Evolutionary conservation across 2,888 invertebrate genomes (phyloP), one percentile per base, ranked within the genome.

Genomic region (Panopea generosa): DNA sequence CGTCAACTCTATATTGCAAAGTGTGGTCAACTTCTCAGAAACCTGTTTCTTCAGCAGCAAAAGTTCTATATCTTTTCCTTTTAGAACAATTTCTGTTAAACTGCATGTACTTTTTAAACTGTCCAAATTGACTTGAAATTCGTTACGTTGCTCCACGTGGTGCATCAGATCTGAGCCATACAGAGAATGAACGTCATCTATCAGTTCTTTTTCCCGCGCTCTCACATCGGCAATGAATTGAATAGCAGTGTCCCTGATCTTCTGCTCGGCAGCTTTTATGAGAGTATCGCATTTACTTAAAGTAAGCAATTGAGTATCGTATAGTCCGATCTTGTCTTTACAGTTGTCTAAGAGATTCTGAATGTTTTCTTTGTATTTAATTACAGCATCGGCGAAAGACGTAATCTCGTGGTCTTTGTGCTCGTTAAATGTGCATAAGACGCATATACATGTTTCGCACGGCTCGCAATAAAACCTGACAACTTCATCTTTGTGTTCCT

Each of bases 401-500:
- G 90, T 84, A 49, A 92, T 88, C 72, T 92, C 92, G 72, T 92
- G 92, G 67, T 91, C 91, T 69, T 90, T 89, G 84, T 92, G 93
- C 77, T 92, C 92, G 72, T 91, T 92, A 84, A 92, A 93, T 4
- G 93, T 93, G 76, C 93, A 93, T 55, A 93, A 86, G 24, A 93
- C 91, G 83, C 93, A 93, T 68, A 93, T 91, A 78, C 93, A 93
- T 4, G 90, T 84, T 73, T 92, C 91, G 77, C 93, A 93, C 0
- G 91, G 91, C 83, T 93, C 92, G 70, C 93, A 93, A 84, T 92
- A 93, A 84, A 92, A 93, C 18, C 93, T 76, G 11, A 91, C 91
- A n/a, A 90, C 91, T 77, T 92, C 92, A 22, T 92, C 92, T 62
- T 87, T 85, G 75, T 93, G 93, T 59, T 91, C 91, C 71, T 92